These are phyloP conservation scores for Oenanthe oenanthe DNA, from an alignment of 2,113 vertebrate species.

Conservation along the genomic window DNA sequence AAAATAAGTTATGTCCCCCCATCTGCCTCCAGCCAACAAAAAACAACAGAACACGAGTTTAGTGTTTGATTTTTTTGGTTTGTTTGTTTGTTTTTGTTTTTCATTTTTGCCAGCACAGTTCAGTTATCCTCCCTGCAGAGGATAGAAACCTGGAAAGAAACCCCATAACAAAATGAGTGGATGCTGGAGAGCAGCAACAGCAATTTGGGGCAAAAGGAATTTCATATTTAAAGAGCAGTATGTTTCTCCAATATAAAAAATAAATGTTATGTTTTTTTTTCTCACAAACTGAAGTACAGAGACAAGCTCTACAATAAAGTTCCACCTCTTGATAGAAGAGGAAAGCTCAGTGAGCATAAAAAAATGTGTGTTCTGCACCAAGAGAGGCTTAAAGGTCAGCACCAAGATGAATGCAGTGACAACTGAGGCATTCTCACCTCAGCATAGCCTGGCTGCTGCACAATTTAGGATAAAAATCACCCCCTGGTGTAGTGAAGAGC, in stretches of 20 bases:
- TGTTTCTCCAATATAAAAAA: neutral
- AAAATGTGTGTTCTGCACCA: neutral
- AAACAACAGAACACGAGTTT: neutral
- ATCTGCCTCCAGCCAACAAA: neutral
- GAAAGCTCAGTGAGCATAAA: neutral
- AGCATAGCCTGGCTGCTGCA: neutral
- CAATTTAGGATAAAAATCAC: neutral
- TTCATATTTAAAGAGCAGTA: slow-evolving; percentile 14
- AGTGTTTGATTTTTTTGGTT: neutral
- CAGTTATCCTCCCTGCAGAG: neutral
- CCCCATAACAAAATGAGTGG: neutral
- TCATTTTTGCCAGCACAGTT: neutral
- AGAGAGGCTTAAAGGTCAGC: slow-evolving; percentile 47
- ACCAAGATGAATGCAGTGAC: neutral
- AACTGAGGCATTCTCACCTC: neutral
- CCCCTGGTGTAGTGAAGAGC: neutral
- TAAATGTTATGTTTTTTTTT: slow-evolving; percentile 48
- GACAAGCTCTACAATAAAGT: neutral
- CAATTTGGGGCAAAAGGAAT: slow-evolving; percentile 7
- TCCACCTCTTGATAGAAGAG: slow-evolving; percentile 28
- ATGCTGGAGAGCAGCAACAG: neutral
- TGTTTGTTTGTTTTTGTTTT: too few relatives aligned
- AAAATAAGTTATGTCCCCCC: neutral
- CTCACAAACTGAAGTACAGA: neutral
- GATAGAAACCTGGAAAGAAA: neutral